Evolutionary conservation across 2,113 vertebrate species (phyloP).

Genomic region (Aptenodytes forsteri): DNA sequence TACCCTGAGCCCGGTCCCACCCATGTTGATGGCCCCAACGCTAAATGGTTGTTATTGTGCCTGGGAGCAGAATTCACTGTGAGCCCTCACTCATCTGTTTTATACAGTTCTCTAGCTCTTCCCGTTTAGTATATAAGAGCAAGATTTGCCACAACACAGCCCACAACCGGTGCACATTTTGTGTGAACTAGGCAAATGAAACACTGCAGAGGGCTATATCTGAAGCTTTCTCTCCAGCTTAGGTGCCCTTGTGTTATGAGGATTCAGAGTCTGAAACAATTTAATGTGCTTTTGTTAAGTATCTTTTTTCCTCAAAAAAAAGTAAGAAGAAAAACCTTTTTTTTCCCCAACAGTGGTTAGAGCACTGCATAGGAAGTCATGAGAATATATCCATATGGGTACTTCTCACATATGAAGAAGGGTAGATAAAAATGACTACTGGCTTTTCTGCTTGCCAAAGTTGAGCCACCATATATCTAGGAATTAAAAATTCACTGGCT

Average conservation of each 20-base stretch:
- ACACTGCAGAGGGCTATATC: accelerated
- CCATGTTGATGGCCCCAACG: accelerated
- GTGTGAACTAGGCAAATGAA: neutral
- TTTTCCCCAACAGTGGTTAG: accelerated
- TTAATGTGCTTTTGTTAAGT: neutral
- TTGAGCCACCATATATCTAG: neutral
- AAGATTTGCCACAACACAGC: neutral
- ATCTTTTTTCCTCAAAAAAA: neutral
- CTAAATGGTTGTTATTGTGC: neutral
- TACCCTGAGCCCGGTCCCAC: too few species aligned
- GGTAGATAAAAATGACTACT: neutral
- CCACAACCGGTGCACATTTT: neutral
- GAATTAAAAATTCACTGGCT: neutral
- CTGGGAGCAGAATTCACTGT: neutral
- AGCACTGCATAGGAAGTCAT: neutral
- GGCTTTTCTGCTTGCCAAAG: neutral
- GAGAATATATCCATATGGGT: neutral
- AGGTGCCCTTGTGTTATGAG: neutral
- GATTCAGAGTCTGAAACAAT: neutral
- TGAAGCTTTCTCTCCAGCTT: neutral
- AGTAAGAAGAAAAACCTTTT: accelerated
- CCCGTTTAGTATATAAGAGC: accelerated
- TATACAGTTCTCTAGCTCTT: neutral
- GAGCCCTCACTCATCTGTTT: neutral
- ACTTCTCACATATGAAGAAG: neutral